Percentiles rank a stretch among this genome's conserved stretches.
Conservation (phyloP, 2,888 invertebrate species). For the Papilio elwesi region DNA sequence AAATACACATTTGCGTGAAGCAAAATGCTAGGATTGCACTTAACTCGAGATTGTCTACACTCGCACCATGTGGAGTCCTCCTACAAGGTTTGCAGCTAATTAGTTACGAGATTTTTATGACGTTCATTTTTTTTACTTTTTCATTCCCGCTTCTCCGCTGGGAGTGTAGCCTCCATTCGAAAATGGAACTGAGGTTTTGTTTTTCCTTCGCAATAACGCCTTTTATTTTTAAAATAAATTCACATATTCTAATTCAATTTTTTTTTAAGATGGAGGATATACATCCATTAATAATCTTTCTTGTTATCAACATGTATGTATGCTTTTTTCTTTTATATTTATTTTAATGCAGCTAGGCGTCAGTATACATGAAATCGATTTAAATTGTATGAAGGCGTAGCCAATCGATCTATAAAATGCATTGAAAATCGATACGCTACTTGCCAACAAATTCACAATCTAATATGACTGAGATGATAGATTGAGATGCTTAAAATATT, state of each 20-base stretch:
- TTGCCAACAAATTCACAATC: slow-evolving; percentile 8
- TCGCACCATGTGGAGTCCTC: slow-evolving; percentile 30
- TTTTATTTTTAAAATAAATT: slow-evolving; percentile 10
- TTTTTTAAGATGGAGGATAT: background rate
- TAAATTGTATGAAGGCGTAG: slow-evolving; percentile 6
- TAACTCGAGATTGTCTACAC: slow-evolving; percentile 39
- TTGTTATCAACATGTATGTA: background rate
- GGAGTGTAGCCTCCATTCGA: slow-evolving; percentile 26
- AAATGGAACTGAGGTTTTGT: slow-evolving; percentile 30
- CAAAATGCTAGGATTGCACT: slow-evolving; percentile 37
- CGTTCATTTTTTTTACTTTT: slow-evolving; percentile 33
- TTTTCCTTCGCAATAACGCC: slow-evolving; percentile 8
- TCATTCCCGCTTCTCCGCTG: background rate
- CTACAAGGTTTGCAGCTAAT: slow-evolving; percentile 39
- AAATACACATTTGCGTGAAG: slow-evolving; percentile 18
- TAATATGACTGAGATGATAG: background rate
- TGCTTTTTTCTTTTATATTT: background rate
- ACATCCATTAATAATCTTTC: background rate
- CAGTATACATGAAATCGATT: slow-evolving; percentile 1
- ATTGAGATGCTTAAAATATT: background rate
- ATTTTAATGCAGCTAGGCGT: background rate
- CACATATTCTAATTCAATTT: background rate
- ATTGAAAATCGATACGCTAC: slow-evolving; percentile 7
- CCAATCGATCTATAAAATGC: slow-evolving; percentile 17
- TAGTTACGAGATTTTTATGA: slow-evolving; percentile 40